phyloP scores from a whole-genome alignment of 2,113 vertebrate species.

The Sander lucioperca region DNA sequence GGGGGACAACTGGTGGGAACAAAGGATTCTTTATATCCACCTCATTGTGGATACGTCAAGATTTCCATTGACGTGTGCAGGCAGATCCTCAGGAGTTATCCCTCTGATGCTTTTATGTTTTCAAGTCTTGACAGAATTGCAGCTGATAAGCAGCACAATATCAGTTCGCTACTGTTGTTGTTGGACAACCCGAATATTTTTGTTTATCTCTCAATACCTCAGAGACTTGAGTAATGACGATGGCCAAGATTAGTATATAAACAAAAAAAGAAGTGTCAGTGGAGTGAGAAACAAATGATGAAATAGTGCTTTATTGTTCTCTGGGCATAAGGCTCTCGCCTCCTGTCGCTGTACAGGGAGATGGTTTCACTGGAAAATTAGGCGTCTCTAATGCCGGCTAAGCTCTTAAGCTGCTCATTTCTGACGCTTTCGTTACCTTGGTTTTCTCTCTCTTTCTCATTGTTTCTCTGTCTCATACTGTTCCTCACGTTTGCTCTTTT shows the following conservation, averaged over 20 bases:
- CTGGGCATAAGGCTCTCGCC: background rate
- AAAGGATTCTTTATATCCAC: constrained; percentile 7
- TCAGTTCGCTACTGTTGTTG: constrained; percentile 2
- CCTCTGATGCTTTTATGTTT: constrained; percentile 13
- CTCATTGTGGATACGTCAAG: constrained; percentile 4
- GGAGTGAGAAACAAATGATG: constrained; percentile 50
- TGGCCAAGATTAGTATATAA: constrained; percentile 39
- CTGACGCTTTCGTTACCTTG: constrained; percentile 73
- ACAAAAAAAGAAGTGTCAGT: constrained; percentile 33
- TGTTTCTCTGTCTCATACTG: constrained; percentile 4
- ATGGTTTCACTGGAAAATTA: constrained; percentile 69
- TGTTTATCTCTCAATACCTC: constrained; percentile 26
- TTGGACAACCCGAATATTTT: constrained; percentile 11
- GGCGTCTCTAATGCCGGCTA: constrained; percentile 65
- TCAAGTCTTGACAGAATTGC: constrained; percentile 39
- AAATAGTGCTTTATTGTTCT: constrained; percentile 55
- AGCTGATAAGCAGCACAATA: constrained; percentile 27
- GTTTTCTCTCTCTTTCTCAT: constrained; percentile 24
- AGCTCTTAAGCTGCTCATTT: constrained; percentile 83
- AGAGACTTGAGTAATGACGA: constrained; percentile 38
- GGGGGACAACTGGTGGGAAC: constrained; percentile 1
- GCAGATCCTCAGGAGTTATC: constrained; percentile 13
- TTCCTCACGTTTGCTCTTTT: constrained; percentile 4
- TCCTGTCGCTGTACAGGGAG: constrained; percentile 27
- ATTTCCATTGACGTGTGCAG: background rate